Base-by-base conservation (phyloP, 2,888 invertebrate species). In the Strigamia maritima region DNA sequence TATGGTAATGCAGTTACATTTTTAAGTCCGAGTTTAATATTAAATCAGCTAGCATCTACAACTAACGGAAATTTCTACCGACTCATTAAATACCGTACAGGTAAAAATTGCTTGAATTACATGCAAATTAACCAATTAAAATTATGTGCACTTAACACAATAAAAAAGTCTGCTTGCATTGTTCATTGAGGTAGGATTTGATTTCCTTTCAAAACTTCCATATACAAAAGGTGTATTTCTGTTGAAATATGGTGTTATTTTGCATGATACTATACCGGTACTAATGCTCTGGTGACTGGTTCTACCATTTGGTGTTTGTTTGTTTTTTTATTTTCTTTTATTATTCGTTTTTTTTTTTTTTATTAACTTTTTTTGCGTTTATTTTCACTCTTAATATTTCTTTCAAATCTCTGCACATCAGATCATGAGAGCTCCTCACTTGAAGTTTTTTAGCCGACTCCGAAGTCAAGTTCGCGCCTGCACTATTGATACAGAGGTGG, bases 371-470 rank as follows among this genome's bases (percentile, higher is more conserved):
- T 35, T 70, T 24, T 70, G 12, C n/a, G 2, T 70, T n/a, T 28
- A 2, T 70, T n/a, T 70, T 70, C 28, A 70, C n/a, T 70, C 70
- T 26, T 70, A 70, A 70, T 79, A 31, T 26, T 26, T 79, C 40
- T 70, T 38, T 38, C 22, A 22, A 44, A 16, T 79, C 31, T 76
- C 65, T 49, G 26, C 84, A 79, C 81, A 81, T 82, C 90, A 95
- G 95, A 93, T 94, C 89, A 92, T 95, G 92, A 95, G 95, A 93
- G 94, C 95, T 88, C 95, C 95, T 87, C 95, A 94, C 90, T 93
- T 93, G 90, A 95, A 95, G 92, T 93, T 95, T 91, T 94, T 94
- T 92, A 94, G 92, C 90, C 94, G 95, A 89, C 92, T 95, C 91
- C 94, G 94, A 93, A 94, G 93, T 89, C 70, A 70, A 70, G 70